Conservation (phyloP, 2,113 vertebrate species). For the Dolichallabes microphthalmus region DNA sequence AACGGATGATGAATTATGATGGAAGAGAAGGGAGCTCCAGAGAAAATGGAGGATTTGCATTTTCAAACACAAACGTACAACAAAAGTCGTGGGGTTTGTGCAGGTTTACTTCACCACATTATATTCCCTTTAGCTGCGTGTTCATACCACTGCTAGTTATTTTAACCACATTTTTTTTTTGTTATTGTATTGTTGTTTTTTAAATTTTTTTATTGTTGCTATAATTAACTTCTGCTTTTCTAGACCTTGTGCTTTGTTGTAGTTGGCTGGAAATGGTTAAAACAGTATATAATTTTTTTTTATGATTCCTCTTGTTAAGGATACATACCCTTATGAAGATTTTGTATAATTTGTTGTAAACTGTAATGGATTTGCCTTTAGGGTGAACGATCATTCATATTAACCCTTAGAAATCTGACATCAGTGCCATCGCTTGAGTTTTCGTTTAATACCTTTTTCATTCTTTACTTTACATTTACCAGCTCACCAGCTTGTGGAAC, state of each 20-base stretch:
- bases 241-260: slow-evolving; percentile 11
- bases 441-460: slow-evolving; percentile 32
- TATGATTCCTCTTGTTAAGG: slow-evolving; percentile 28
- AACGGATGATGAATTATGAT: not conserved
- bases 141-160: not conserved
- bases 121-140: slow-evolving; percentile 13
- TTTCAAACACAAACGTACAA: slow-evolving; percentile 74
- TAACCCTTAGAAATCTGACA: slow-evolving; percentile 73
- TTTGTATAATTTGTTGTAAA: slow-evolving; percentile 5
- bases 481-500: slow-evolving; percentile 15
- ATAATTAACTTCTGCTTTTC: slow-evolving; percentile 47
- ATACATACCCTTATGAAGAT: slow-evolving; percentile 8
- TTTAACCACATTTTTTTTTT: not conserved
- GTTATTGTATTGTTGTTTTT: slow-evolving; percentile 32
- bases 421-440: slow-evolving; percentile 32
- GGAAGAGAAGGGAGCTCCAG: not conserved
- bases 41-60: slow-evolving; percentile 63
- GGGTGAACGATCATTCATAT: slow-evolving; percentile 52
- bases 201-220: slow-evolving; percentile 37
- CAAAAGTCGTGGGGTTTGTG: slow-evolving; percentile 65
- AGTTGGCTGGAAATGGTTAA: slow-evolving; percentile 64
- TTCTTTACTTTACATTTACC: slow-evolving; percentile 32
- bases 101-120: slow-evolving; percentile 44
- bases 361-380: slow-evolving; percentile 27
- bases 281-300: slow-evolving; percentile 34